These are phyloP conservation scores for Struthio camelus DNA, from an alignment of 2,113 vertebrate species.

Conservation along the genomic window DNA sequence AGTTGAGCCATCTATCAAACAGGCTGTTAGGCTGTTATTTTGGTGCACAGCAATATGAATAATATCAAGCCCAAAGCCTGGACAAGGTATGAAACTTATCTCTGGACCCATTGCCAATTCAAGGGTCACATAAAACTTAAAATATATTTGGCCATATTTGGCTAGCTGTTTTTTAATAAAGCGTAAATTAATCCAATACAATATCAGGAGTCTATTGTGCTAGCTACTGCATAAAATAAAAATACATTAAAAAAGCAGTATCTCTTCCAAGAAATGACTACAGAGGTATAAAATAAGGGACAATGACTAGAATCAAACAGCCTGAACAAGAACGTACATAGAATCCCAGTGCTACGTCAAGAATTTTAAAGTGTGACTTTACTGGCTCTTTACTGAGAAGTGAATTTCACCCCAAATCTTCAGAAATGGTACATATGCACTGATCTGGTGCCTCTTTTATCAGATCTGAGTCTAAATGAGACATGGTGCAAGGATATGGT, in stretches of 20 bases:
- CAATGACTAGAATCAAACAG: background rate
- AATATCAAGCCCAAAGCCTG: background rate
- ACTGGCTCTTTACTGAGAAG: background rate
- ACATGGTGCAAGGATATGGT: background rate
- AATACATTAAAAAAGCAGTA: background rate
- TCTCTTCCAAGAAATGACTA: background rate
- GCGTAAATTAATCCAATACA: background rate
- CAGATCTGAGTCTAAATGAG: background rate
- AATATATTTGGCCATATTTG: background rate
- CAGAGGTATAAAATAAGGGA: background rate
- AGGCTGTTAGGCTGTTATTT: background rate
- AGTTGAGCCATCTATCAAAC: background rate
- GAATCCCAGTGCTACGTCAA: background rate
- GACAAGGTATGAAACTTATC: background rate
- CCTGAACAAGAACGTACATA: background rate
- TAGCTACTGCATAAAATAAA: background rate
- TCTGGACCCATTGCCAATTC: background rate
- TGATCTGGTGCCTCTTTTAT: background rate
- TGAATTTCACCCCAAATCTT: background rate
- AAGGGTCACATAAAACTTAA: background rate
- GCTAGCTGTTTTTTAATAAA: background rate
- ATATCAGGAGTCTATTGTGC: background rate
- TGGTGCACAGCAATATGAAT: background rate
- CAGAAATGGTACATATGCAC: background rate
- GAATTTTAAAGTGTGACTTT: background rate